phyloP scores from a whole-genome alignment of 53 echinoderm and acorn worm genomes.

The Hippasteria phrygiana region DNA sequence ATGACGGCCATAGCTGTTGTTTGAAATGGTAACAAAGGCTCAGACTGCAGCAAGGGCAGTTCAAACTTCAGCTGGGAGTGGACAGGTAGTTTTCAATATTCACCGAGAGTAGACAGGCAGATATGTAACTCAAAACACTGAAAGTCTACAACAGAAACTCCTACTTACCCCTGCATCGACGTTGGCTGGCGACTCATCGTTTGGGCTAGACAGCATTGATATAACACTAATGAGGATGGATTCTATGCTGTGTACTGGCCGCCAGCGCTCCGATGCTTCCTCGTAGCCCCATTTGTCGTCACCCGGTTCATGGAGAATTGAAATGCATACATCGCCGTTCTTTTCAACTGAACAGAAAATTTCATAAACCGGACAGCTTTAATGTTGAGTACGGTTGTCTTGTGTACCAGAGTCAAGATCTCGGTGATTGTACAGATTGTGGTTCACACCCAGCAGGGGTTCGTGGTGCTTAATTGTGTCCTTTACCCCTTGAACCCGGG shows the following conservation, averaged over 20 bases:
- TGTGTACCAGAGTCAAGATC: too few relatives aligned
- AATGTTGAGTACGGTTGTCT: background rate
- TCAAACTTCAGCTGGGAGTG: too few relatives aligned
- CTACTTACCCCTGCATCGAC: constrained; percentile 96
- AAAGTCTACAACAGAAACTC: background rate
- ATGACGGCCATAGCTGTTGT: too few relatives aligned
- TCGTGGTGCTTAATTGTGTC: too few relatives aligned
- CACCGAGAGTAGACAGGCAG: too few relatives aligned
- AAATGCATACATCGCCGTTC: constrained; percentile 96
- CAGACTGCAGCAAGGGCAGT: too few relatives aligned
- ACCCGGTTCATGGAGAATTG: constrained; percentile 97
- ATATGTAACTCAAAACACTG: too few relatives aligned
- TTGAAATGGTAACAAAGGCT: too few relatives aligned
- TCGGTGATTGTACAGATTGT: too few relatives aligned
- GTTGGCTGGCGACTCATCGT: constrained; percentile 97
- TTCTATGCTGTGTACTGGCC: constrained; percentile 94
- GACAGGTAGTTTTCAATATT: too few relatives aligned
- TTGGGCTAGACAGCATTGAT: constrained; percentile 94
- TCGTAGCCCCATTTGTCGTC: constrained; percentile 98
- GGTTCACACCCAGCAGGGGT: too few relatives aligned
- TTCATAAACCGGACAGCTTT: background rate
- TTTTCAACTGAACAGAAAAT: constrained; percentile 76
- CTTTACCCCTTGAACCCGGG: too few relatives aligned
- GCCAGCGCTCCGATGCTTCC: constrained; percentile 85
- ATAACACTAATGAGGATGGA: constrained; percentile 94